These are phyloP conservation scores for Marronus borbonicus DNA, from an alignment of 2,888 invertebrate species.

Conservation along the genomic window DNA sequence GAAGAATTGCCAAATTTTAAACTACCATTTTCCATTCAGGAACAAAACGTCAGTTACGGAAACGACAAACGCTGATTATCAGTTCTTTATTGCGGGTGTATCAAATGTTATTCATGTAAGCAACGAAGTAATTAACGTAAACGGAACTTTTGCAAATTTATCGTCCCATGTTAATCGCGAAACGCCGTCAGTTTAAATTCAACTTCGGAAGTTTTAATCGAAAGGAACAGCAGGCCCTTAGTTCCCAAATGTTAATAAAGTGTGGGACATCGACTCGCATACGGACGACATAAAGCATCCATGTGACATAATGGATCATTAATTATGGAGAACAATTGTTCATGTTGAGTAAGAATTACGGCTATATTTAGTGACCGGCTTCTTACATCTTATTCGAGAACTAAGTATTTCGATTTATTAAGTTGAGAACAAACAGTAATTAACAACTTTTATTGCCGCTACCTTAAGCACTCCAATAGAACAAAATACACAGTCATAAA, in stretches of 20 bases:
- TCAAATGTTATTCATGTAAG: constrained; percentile 27
- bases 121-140: constrained; percentile 36
- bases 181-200: constrained; percentile 47
- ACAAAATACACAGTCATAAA: constrained; percentile 30
- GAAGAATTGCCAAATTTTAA: too few species aligned
- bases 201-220: constrained; percentile 54
- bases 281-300: constrained; percentile 56
- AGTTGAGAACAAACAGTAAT: constrained; percentile 53
- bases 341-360: constrained; percentile 52
- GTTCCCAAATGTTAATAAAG: constrained; percentile 50
- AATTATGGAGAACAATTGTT: constrained; percentile 56
- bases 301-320: constrained; percentile 58
- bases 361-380: constrained; percentile 51
- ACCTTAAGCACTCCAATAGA: constrained; percentile 32
- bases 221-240: constrained; percentile 59
- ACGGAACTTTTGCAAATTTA: constrained; percentile 49
- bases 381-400: constrained; percentile 46
- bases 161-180: constrained; percentile 43
- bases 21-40: not conserved
- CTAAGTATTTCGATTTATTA: constrained; percentile 51
- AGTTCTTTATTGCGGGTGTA: constrained; percentile 16
- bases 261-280: constrained; percentile 54
- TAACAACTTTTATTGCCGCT: constrained; percentile 50
- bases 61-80: not conserved
- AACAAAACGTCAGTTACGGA: not conserved